Base-by-base conservation (phyloP, 2,888 invertebrate genomes). In the Mylabris sibirica region DNA sequence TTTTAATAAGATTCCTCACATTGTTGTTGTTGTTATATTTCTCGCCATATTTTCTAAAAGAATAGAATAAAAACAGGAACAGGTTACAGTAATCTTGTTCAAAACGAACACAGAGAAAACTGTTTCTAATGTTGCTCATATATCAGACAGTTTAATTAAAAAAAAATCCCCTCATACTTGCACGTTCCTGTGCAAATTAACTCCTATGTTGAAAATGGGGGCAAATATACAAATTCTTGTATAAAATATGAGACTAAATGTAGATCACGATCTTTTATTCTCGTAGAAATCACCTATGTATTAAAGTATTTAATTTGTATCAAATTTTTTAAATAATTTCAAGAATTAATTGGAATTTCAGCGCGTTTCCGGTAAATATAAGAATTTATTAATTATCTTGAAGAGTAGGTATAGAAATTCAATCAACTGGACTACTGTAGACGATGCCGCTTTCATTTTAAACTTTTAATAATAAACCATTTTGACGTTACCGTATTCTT, bases 221-320 rank as follows among this genome's bases (percentile, higher is more conserved):
- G n/a, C n/a, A 65, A 68, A 68, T 68, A 65, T 59, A 68, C 65
- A 68, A 61, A 65, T 68, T 65, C 65, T 22, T 66, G 69, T 66
- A 66, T 66, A 69, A 69, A 69, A 69, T 63, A 69, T 66, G 66
- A 69, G 49, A 17, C 20, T 12, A n/a, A n/a, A n/a, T n/a, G n/a
- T n/a, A 38, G 38, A 44, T 44, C 17, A 14, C 14, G n/a, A 44
- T 44, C 41, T 44, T 38, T 44, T 44, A 12, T 14, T 44, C 14
- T 3, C 6, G 41, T 44, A 8, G 8, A 44, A 30, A 30, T 30
- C 8, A 8, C 4, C 4, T 30, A 30, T 30, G 4, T 30, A 30
- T 30, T 4, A 3, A 30, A 30, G 8, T 30, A 30, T 30, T 30
- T 30, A 3, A 30, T 30, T 30, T 30, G 4, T 8, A 30, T 30